A percentile compares a stretch with the other conserved stretches of the same genome.
phyloP scores from a whole-genome alignment of 2,113 vertebrate genomes.

The Hippolais icterina region DNA sequence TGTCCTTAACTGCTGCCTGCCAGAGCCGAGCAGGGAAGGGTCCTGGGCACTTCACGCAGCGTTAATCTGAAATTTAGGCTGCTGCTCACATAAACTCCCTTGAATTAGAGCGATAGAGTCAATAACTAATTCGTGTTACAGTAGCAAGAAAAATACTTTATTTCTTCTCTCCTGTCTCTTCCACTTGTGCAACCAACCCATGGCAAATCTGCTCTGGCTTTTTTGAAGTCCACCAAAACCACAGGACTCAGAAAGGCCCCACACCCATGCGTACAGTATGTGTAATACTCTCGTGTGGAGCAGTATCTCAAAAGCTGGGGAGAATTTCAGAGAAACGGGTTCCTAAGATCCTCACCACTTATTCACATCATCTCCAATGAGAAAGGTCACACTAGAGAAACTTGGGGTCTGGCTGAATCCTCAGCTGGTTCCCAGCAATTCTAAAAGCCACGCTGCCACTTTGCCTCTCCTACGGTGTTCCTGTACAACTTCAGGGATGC shows the following conservation, averaged over 20 bases:
- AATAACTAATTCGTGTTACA: background rate
- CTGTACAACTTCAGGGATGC: background rate
- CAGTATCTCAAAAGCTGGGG: background rate
- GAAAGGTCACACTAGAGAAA: background rate
- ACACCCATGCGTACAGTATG: fast-evolving
- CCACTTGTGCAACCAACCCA: fast-evolving
- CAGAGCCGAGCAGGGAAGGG: background rate
- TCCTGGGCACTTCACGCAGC: fast-evolving
- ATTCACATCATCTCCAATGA: fast-evolving
- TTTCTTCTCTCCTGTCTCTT: background rate
- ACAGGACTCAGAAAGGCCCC: background rate
- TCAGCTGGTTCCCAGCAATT: background rate
- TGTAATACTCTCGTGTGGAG: background rate
- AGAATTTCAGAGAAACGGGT: background rate
- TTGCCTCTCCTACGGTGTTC: background rate
- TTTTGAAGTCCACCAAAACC: background rate
- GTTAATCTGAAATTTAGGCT: background rate
- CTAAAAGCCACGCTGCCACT: background rate
- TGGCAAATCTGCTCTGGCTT: background rate
- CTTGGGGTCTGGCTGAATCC: fast-evolving
- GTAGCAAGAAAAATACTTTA: background rate
- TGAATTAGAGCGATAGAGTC: background rate
- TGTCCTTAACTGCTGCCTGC: background rate
- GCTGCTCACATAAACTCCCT: background rate
- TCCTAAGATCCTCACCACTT: background rate